phyloP scores from a whole-genome alignment of 1,140 invertebrate species.

The Drosophila subobscura region DNA sequence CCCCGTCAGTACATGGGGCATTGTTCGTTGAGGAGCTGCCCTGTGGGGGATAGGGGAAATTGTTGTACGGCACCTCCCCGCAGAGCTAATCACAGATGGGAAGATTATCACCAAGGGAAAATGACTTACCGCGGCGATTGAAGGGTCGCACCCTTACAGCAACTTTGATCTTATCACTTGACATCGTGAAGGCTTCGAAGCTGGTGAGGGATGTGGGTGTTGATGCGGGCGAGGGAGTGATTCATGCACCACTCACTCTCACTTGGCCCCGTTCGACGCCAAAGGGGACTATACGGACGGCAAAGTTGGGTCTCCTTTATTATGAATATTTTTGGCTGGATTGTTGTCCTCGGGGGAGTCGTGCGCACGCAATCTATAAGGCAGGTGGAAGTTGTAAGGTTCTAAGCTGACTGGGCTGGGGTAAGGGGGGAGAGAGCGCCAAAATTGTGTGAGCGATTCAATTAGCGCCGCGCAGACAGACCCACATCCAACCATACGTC shows the following conservation, averaged over 20 bases:
- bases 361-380: constrained; percentile 49
- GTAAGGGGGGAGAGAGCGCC: constrained; percentile 19
- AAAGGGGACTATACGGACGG: too few species aligned
- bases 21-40: too few species aligned
- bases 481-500: constrained; percentile 40
- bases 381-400: constrained; percentile 51
- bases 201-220: constrained; percentile 16
- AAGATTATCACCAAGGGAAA: neutral
- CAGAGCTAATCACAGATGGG: constrained; percentile 1
- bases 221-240: constrained; percentile 29
- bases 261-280: too few species aligned
- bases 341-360: constrained; percentile 44
- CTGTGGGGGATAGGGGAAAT: neutral
- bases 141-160: constrained; percentile 97
- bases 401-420: constrained; percentile 37
- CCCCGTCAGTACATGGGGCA: neutral
- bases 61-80: neutral
- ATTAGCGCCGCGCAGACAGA: constrained; percentile 72
- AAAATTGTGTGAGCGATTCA: constrained; percentile 64
- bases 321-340: constrained; percentile 28
- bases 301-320: constrained; percentile 15
- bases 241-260: constrained; percentile 36
- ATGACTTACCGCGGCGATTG: constrained; percentile 94
- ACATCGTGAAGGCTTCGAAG: constrained; percentile 62
- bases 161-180: constrained; percentile 94